Conservation (phyloP, 2,888 invertebrate genomes). For the Coelinius sp. region DNA sequence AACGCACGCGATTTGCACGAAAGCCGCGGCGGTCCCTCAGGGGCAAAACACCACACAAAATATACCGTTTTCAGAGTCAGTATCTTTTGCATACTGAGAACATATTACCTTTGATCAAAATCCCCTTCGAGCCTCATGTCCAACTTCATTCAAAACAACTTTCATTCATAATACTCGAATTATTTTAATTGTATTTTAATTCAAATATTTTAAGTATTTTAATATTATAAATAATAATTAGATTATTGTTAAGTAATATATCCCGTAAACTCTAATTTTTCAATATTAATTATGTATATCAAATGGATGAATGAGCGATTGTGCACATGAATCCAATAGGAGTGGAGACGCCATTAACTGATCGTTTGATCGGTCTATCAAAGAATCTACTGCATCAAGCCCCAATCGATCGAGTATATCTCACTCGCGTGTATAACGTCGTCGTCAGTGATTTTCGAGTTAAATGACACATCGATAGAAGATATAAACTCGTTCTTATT, state of each 20-base stretch:
- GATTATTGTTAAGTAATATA: too few species aligned
- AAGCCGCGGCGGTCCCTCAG: slow-evolving; percentile 18
- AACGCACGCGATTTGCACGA: slow-evolving; percentile 21
- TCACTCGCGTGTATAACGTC: slow-evolving; percentile 32
- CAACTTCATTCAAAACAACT: slow-evolving; percentile 4
- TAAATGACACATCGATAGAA: slow-evolving; percentile 45
- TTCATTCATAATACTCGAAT: slow-evolving; percentile 37
- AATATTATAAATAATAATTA: too few species aligned
- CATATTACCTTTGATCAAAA: slow-evolving; percentile 3
- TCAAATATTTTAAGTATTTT: too few species aligned
- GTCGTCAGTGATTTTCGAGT: slow-evolving; percentile 45
- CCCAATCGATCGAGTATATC: slow-evolving; percentile 43
- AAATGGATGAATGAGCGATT: neutral
- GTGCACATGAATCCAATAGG: slow-evolving; percentile 43
- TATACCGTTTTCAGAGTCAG: slow-evolving; percentile 66
- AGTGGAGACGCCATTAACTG: slow-evolving; percentile 42
- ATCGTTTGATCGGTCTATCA: slow-evolving; percentile 41
- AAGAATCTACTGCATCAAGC: slow-evolving; percentile 32
- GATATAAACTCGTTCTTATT: slow-evolving; percentile 41
- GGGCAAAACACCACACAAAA: slow-evolving; percentile 54
- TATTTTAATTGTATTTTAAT: neutral
- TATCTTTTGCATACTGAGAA: slow-evolving; percentile 50
- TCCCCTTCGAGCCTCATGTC: neutral
- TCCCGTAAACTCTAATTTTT: too few species aligned
- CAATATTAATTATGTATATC: neutral